Base-by-base conservation (phyloP, 2,797 vertebrate genomes). In the Pangasius macronema region DNA sequence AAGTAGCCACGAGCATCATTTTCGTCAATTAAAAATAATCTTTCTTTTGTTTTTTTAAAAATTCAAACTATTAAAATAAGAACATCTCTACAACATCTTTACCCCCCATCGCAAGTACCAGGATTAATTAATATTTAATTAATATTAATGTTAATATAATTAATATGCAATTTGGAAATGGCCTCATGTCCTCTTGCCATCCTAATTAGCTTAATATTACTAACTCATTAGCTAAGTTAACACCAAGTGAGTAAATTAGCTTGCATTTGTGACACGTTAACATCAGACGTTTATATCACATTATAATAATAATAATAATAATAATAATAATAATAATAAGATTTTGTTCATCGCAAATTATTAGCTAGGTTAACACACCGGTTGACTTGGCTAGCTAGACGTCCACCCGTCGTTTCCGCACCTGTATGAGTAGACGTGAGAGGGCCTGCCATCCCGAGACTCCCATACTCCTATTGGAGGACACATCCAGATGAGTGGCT, bases 341-440 rank as follows among this genome's bases (percentile, higher is more conserved):
- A 75, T 49, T 75, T 27, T 49, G 24, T 49, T 49, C 22, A n/a
- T 13, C 11, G 27, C 24, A 13, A 27, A 49, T 27, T 6, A 14
- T 75, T 49, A 27, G 20, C 39, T 46, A 46, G 33, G 22, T 73
- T 46, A 27, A 20, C 36, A 46, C 4, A 39, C 22, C 5, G 22
- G 70, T 1, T 27, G 68, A 39, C 36, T 24, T 22, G 20, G 68
- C 8, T 72, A 42, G 70, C 36, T 24, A 13, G 39, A 10, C 1
- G 9, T 36, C 14, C 27, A 49, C 42, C 89, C 91, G n/a, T 81
- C 49, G 22, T 42, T 75, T 72, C 70, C 75, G 89, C 91, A 96
- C 96, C 95, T 95, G 94, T 93, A 93, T 93, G 90, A 96, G 94
- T 91, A 96, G 93, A 93, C 94, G 95, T 91, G 95, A 93, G 49